These are phyloP conservation scores for Tyria jacobaeae DNA, from an alignment of 2,888 invertebrate genomes.

Conservation along the genomic window DNA sequence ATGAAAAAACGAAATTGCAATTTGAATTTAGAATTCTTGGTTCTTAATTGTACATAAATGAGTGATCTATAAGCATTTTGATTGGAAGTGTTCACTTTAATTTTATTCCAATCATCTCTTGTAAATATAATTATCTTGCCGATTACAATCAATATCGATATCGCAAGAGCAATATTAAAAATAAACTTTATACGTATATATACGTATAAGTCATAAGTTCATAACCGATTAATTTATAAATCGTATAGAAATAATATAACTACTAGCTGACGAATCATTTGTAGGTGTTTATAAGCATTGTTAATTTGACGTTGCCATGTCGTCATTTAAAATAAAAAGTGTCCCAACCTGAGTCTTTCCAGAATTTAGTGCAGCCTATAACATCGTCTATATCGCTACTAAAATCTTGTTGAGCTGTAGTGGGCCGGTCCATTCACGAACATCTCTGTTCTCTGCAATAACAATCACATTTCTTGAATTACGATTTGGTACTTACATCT, in stretches of 20 bases:
- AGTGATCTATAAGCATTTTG: constrained; percentile 29
- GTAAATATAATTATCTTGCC: constrained; percentile 38
- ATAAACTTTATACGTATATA: constrained; percentile 10
- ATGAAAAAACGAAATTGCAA: too few relatives aligned
- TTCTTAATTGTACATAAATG: constrained; percentile 32
- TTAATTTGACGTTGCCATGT: constrained; percentile 25
- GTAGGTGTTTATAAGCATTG: constrained; percentile 9
- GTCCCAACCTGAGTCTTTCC: too few relatives aligned
- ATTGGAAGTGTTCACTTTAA: constrained; percentile 32
- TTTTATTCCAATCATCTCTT: constrained; percentile 24
- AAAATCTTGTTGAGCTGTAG: constrained; percentile 54
- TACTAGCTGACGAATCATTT: constrained; percentile 7
- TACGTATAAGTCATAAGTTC: neutral
- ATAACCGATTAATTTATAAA: neutral
- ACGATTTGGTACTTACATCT: constrained; percentile 50
- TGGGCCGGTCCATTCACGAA: constrained; percentile 77
- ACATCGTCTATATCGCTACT: constrained; percentile 54
- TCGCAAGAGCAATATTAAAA: constrained; percentile 35
- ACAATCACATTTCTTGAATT: constrained; percentile 57
- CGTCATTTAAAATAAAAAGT: constrained; percentile 26
- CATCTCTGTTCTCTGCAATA: constrained; percentile 68
- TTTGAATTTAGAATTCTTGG: constrained; percentile 23
- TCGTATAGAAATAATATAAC: neutral
- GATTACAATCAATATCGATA: constrained; percentile 38
- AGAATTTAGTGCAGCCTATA: constrained; percentile 48